These are phyloP conservation scores for Sylvilagus bachmani DNA, from an alignment of 2,113 vertebrate species.

Conservation along the genomic window DNA sequence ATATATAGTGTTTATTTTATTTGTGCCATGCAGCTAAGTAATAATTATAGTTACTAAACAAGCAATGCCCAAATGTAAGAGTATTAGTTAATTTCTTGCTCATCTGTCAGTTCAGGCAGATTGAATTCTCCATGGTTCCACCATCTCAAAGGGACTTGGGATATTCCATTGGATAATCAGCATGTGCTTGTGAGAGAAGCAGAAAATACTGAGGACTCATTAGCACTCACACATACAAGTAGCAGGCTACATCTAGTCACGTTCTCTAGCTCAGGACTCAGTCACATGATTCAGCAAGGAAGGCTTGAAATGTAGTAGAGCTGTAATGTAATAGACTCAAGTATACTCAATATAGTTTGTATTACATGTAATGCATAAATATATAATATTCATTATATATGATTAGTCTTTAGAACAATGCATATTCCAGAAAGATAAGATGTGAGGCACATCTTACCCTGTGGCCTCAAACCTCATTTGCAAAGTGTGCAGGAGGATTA, in stretches of 20 bases:
- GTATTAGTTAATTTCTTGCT: neutral
- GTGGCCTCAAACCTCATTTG: neutral
- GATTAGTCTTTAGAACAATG: neutral
- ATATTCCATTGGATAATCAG: neutral
- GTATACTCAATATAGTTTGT: neutral
- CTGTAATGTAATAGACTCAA: neutral
- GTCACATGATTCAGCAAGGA: neutral
- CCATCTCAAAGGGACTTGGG: too few species aligned
- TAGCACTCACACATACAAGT: neutral
- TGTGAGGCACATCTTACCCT: neutral
- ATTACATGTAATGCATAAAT: neutral
- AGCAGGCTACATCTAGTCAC: neutral
- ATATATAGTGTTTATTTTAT: neutral
- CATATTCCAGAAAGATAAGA: neutral
- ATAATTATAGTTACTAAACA: neutral
- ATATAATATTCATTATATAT: neutral
- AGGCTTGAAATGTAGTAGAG: neutral
- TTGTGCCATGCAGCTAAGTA: neutral
- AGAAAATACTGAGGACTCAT: neutral
- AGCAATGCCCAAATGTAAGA: neutral
- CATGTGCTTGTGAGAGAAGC: neutral
- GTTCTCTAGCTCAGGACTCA: neutral
- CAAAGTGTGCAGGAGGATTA: neutral
- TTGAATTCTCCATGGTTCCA: neutral
- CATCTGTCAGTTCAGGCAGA: neutral